Conservation (phyloP, 2,797 vertebrate species). For the Rhabdophis nuchalis region DNA sequence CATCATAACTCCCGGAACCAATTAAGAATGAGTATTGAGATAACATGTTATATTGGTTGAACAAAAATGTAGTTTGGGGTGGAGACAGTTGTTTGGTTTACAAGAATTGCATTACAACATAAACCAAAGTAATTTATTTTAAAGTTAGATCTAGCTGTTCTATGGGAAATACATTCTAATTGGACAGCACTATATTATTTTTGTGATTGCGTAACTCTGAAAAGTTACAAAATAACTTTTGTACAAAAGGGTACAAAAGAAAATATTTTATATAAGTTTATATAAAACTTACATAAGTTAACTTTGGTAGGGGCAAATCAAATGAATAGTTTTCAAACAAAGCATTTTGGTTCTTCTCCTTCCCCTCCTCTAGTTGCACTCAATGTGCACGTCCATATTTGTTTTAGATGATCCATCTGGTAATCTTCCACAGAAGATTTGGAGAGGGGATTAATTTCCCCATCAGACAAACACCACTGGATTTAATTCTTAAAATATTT, state of each 20-base stretch:
- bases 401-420: background rate
- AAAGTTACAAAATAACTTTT: background rate
- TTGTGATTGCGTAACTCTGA: background rate
- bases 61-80: background rate
- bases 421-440: background rate
- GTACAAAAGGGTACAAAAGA: background rate
- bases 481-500: background rate
- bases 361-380: background rate
- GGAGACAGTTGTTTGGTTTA: background rate
- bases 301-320: background rate
- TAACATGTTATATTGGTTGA: background rate
- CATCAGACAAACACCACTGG: background rate
- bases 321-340: background rate
- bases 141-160: background rate
- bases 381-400: background rate
- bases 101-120: background rate
- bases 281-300: background rate
- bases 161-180: background rate
- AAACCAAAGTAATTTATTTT: background rate
- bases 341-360: background rate
- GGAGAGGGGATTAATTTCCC: background rate
- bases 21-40: background rate
- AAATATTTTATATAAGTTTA: background rate
- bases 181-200: background rate
- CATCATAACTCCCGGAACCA: background rate